Conservation (phyloP, 2,113 vertebrate species). For the Myocastor coypus region DNA sequence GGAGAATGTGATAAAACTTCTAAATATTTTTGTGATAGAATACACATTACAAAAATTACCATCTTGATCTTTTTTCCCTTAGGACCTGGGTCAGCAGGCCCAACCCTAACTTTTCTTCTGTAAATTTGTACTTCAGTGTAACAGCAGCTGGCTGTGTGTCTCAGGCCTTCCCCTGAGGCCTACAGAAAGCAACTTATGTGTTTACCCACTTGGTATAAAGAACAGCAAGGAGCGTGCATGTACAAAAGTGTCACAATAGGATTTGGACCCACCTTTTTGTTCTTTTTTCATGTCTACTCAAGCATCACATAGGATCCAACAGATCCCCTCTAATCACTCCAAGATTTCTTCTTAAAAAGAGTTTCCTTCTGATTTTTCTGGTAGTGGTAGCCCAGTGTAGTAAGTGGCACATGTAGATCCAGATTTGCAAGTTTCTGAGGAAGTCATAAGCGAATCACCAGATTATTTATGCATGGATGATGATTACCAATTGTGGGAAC, state of each 20-base stretch:
- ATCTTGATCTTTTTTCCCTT: background rate
- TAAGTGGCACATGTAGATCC: background rate
- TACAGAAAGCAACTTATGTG: background rate
- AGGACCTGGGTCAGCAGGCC: background rate
- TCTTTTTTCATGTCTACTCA: background rate
- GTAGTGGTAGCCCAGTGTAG: background rate
- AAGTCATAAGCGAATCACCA: background rate
- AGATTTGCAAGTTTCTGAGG: background rate
- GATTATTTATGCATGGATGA: background rate
- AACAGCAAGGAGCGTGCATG: background rate
- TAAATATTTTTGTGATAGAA: background rate
- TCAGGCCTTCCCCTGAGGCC: background rate
- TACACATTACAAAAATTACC: background rate
- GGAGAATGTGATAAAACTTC: background rate
- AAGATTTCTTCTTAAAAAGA: background rate
- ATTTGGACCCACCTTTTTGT: background rate
- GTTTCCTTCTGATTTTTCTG: background rate
- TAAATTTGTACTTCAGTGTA: background rate
- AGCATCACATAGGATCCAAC: background rate
- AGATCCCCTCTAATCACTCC: background rate
- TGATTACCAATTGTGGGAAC: background rate
- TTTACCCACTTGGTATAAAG: background rate
- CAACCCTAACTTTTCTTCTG: background rate
- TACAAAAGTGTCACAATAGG: background rate
- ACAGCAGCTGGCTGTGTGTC: background rate